Evolutionary conservation across 2,797 vertebrate species (phyloP), one percentile per base, ranked within the genome.

Genomic region (Toxotes lorentzi): DNA sequence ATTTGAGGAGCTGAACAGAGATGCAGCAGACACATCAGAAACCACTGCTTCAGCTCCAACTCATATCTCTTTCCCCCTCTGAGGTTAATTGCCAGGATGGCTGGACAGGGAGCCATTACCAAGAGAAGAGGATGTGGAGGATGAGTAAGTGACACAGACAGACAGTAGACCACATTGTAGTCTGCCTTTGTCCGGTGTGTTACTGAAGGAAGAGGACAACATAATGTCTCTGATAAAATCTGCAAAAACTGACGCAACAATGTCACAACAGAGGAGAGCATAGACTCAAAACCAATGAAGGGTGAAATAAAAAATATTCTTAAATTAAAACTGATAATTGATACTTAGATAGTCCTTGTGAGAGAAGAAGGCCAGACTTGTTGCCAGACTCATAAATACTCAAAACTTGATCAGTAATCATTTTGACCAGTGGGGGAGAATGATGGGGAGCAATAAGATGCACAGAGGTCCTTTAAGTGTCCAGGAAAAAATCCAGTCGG

Each of bases 31-130:
- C 27, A 1, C 14, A 51, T 61, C 62, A 69, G 38, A 70, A 63
- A 74, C 35, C 23, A 35, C 30, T 27, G 19, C 41, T 23, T 58
- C 35, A 67, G 41, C 70, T 53, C 53, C 24, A 40, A 17, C 34
- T 68, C 48, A 3, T 3, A 11, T 45, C 6, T 63, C 6, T 58
- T 80, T 60, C 60, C 50, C 73, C 68, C 56, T 66, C 59, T 61
- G 68, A 57, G 76, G 0, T 70, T 79, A n/a, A 75, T 76, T 76
- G 76, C 23, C 11, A 70, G n/a, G n/a, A 78, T 59, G 68, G 59
- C 54, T 7, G 43, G 50, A 67, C 41, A 57, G 48, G 47, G 77
- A 70, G 57, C 48, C 79, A 85, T 83, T 77, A 76, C 32, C 13
- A 60, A 27, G 73, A 88, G 62, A 58, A 81, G 34, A 32, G 54